A percentile compares a stretch with the other conserved stretches of the same genome.
These are phyloP conservation scores for Eidolon dupreanum DNA, from an alignment of 2,797 vertebrate species.

Conservation along the genomic window DNA sequence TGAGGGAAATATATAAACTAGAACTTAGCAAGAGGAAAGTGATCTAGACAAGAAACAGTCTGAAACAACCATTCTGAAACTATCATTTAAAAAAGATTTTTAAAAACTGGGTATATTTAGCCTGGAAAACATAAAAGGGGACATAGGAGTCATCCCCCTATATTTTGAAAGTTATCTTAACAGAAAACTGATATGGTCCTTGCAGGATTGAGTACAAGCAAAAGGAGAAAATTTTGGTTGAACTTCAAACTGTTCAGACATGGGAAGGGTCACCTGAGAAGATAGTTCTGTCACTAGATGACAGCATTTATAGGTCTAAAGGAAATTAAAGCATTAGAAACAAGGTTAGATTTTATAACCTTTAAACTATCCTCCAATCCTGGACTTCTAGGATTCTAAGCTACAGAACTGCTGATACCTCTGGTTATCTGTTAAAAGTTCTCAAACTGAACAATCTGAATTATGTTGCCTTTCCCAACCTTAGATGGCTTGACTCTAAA, in stretches of 20 bases:
- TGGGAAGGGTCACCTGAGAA: background rate
- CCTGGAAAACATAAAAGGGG: conserved; percentile 9
- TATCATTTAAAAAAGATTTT: background rate
- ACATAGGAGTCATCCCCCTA: background rate
- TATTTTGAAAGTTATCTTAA: conserved; percentile 27
- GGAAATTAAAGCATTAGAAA: background rate
- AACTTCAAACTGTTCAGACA: background rate
- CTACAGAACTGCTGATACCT: background rate
- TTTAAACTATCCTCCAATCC: conserved; percentile 15
- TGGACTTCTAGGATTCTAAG: background rate
- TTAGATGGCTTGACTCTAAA: background rate
- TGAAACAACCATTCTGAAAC: background rate
- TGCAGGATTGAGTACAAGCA: background rate
- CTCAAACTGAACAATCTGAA: background rate
- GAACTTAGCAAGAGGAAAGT: background rate
- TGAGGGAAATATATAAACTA: background rate
- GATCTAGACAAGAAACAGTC: background rate
- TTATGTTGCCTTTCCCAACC: background rate
- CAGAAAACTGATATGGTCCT: background rate
- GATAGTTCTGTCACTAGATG: background rate
- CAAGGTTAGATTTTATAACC: background rate
- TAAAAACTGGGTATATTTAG: background rate
- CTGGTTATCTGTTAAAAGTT: conserved; percentile 2
- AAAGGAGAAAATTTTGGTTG: background rate
- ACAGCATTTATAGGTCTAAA: background rate